A percentile compares a stretch with the other conserved stretches of the same genome.
Conservation (phyloP, 2,113 vertebrate species). For the Marmota flaviventris region DNA sequence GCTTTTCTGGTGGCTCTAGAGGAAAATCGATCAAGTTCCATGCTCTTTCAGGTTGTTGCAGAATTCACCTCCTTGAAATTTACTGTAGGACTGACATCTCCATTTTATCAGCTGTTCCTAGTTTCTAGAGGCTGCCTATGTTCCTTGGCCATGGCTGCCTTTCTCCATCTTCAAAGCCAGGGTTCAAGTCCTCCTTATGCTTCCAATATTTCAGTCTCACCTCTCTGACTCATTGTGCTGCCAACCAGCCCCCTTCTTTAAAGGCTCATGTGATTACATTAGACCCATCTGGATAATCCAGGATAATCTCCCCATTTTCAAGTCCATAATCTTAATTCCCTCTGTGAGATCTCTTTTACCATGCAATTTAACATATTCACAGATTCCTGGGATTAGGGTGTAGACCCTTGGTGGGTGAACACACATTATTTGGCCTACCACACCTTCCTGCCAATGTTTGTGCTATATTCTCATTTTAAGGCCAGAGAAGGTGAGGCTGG, state of each 20-base stretch:
- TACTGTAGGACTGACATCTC: neutral
- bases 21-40: fast-evolving
- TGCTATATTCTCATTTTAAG: neutral
- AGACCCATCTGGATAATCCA: conserved; percentile 53
- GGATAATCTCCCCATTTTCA: conserved; percentile 61
- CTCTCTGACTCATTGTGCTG: neutral
- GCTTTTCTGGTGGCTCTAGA: neutral
- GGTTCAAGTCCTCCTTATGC: neutral
- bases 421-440: neutral
- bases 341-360: conserved; percentile 11
- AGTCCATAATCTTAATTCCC: conserved; percentile 57
- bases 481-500: neutral
- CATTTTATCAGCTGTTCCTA: neutral
- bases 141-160: neutral
- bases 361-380: neutral
- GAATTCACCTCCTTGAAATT: neutral
- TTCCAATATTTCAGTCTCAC: neutral
- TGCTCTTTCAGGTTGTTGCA: neutral
- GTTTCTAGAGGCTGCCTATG: neutral
- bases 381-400: neutral
- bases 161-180: neutral
- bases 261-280: conserved; percentile 38
- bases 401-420: neutral
- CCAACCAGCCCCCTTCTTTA: neutral
- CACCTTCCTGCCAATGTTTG: neutral